Conservation (phyloP, 2,888 invertebrate genomes). For the Aproaerema taeniolella region DNA sequence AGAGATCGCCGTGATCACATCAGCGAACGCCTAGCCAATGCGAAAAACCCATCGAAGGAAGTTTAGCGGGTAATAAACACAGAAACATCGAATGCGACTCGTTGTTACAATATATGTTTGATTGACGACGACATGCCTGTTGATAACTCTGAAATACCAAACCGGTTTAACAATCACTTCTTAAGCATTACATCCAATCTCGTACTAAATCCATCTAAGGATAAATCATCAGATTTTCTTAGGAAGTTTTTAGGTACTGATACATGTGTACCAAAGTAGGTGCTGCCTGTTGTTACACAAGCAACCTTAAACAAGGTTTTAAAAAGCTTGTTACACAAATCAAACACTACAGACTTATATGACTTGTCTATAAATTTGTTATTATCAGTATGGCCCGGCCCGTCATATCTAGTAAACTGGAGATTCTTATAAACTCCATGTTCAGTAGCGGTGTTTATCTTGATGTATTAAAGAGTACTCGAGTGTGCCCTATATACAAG, state of each 20-base stretch:
- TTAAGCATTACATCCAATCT: no score
- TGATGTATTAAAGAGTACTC: not conserved
- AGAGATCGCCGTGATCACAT: not conserved
- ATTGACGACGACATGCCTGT: no score
- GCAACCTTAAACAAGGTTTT: not conserved
- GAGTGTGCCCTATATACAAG: not conserved
- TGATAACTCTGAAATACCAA: no score
- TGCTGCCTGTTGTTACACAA: no score
- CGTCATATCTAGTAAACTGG: not conserved
- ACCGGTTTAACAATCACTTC: not conserved
- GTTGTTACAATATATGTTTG: no score
- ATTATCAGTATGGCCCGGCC: not conserved
- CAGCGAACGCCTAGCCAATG: not conserved
- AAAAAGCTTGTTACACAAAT: not conserved
- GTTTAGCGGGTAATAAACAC: not conserved
- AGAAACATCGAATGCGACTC: no score
- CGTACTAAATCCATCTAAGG: no score
- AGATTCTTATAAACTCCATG: not conserved
- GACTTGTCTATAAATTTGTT: not conserved
- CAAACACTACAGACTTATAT: not conserved
- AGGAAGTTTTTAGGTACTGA: no score
- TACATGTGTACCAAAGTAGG: no score
- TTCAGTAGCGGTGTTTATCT: not conserved
- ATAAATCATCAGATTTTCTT: no score
- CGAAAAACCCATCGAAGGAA: conserved; percentile 1